Evolutionary conservation across 2,888 invertebrate species (phyloP).

Genomic region (Pardosa pseudoannulata): DNA sequence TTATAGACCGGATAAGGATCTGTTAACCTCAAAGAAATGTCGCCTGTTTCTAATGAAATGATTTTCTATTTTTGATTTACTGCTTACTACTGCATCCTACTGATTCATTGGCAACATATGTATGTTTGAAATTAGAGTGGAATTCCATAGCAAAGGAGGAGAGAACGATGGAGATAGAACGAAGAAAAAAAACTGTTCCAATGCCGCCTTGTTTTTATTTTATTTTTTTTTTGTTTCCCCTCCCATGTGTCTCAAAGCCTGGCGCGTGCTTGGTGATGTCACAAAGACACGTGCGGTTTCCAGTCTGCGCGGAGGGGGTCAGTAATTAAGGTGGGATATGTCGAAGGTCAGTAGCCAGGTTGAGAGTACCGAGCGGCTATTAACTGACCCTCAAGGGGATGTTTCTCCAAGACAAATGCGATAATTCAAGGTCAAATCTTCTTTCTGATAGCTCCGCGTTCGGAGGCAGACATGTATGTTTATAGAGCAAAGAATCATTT

Average conservation of each 20-base stretch:
- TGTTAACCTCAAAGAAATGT: background rate
- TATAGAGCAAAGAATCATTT: background rate
- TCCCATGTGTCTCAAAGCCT: background rate
- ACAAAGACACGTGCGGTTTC: background rate
- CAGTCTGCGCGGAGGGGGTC: background rate
- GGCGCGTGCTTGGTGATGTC: conserved; percentile 8
- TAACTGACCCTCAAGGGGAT: conserved; percentile 1
- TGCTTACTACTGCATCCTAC: no score
- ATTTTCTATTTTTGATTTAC: background rate
- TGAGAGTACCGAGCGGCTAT: background rate
- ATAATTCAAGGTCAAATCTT: conserved; percentile 2
- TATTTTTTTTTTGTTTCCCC: no score
- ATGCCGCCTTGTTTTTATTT: background rate
- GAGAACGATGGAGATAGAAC: background rate
- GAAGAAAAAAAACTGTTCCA: no score
- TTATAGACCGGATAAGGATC: background rate
- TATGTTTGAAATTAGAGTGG: background rate
- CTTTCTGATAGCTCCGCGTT: background rate
- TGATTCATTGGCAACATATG: background rate
- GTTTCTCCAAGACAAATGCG: background rate
- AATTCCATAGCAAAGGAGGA: background rate
- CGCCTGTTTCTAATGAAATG: background rate
- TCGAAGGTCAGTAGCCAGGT: conserved; percentile 8
- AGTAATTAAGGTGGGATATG: conserved; percentile 2
- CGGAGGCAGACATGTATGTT: background rate